Evolutionary conservation across 1,140 invertebrate genomes (phyloP).

Genomic region (Cryptotermes secundus): DNA sequence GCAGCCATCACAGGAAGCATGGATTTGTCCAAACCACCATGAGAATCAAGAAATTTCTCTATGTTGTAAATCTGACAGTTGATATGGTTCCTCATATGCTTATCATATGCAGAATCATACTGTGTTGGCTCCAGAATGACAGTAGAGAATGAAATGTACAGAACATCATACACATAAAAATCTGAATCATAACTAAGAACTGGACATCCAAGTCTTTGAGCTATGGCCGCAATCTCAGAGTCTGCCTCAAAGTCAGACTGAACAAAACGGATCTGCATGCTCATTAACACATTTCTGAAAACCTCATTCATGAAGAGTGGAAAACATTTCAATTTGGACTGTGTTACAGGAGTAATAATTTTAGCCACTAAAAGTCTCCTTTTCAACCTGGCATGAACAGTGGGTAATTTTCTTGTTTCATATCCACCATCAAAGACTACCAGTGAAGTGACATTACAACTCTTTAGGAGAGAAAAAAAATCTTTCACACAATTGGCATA

Average conservation of each 20-base stretch:
- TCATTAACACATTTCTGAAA: slow-evolving; percentile 65
- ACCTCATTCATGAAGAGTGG: slow-evolving; percentile 69
- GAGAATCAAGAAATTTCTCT: slow-evolving; percentile 64
- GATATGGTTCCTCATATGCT: slow-evolving; percentile 44
- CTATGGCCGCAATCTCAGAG: slow-evolving; percentile 75
- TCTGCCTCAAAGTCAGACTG: slow-evolving; percentile 86
- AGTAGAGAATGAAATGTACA: slow-evolving; percentile 76
- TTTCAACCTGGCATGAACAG: slow-evolving; percentile 60
- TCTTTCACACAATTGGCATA: slow-evolving; percentile 60
- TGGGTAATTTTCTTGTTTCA: slow-evolving; percentile 73
- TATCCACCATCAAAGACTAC: slow-evolving; percentile 83
- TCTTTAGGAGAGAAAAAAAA: slow-evolving; percentile 70
- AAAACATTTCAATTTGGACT: slow-evolving; percentile 58
- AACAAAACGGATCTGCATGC: slow-evolving; percentile 63
- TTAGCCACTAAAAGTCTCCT: slow-evolving; percentile 57
- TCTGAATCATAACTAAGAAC: slow-evolving; percentile 89
- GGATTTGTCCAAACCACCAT: slow-evolving; percentile 62
- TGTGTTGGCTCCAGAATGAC: slow-evolving; percentile 50
- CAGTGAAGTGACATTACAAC: slow-evolving; percentile 73
- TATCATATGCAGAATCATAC: slow-evolving; percentile 34
- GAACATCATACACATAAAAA: slow-evolving; percentile 83
- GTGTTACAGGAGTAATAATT: slow-evolving; percentile 45
- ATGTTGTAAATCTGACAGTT: slow-evolving; percentile 71
- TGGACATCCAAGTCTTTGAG: slow-evolving; percentile 74
- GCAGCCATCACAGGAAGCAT: slow-evolving; percentile 76